A percentile compares a stretch with the other conserved stretches of the same genome.
These are phyloP conservation scores for Mastomys natalensis DNA, from an alignment of 2,113 vertebrate genomes.

Conservation along the genomic window DNA sequence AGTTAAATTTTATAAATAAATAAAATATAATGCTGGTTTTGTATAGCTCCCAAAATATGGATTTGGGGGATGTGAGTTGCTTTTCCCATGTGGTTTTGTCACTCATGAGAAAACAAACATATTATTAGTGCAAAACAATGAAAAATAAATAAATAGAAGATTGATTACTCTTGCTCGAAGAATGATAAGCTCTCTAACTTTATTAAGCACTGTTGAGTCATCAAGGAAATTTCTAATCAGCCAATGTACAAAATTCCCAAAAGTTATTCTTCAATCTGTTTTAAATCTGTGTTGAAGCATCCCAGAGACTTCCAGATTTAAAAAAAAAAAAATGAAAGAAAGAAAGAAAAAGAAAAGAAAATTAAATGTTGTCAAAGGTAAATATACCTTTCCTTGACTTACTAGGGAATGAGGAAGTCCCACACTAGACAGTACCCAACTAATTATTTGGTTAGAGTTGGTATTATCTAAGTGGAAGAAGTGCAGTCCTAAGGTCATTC, in stretches of 20 bases:
- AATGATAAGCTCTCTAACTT: neutral
- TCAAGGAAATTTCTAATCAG: neutral
- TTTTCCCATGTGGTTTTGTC: too few relatives aligned
- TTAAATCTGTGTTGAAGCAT: neutral
- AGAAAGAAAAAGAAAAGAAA: too few relatives aligned
- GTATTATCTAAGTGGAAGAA: neutral
- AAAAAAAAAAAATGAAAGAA: neutral
- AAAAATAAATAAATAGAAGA: too few relatives aligned
- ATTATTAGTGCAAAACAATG: too few relatives aligned
- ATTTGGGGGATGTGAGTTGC: too few relatives aligned
- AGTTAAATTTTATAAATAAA: too few relatives aligned
- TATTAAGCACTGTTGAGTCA: neutral
- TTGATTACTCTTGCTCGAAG: neutral
- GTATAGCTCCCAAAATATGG: too few relatives aligned
- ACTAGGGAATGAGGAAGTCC: neutral
- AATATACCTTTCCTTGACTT: neutral
- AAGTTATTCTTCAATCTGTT: neutral
- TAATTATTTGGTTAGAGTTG: neutral
- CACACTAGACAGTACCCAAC: neutral
- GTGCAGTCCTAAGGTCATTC: neutral
- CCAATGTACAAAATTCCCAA: constrained; percentile 3
- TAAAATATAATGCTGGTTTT: too few relatives aligned
- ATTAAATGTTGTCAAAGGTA: neutral
- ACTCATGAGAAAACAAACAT: too few relatives aligned
- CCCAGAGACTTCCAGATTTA: neutral